Conservation (phyloP, 2,888 invertebrate species). For the Thymelicus sylvestris region DNA sequence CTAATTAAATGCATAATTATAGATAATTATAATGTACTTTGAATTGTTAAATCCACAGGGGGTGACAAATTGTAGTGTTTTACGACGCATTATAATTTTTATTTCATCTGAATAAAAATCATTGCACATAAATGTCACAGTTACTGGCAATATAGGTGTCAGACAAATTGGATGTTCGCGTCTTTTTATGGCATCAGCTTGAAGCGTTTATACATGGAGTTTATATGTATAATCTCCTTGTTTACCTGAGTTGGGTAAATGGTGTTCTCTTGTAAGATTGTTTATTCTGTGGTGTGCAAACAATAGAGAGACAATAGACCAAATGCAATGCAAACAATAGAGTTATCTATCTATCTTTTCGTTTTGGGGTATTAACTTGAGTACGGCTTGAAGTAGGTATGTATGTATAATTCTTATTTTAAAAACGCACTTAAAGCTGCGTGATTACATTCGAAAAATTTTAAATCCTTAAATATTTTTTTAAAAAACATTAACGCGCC, state of each 20-base stretch:
- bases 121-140: neutral
- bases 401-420: too few species aligned
- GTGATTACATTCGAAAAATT: too few species aligned
- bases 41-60: neutral
- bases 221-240: neutral
- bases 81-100: slow-evolving; percentile 16
- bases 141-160: slow-evolving; percentile 4
- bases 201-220: neutral
- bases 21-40: slow-evolving; percentile 12
- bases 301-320: too few species aligned
- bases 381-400: neutral
- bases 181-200: neutral
- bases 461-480: too few species aligned
- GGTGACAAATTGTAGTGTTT: slow-evolving; percentile 6
- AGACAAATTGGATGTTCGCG: neutral
- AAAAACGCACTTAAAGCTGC: too few species aligned
- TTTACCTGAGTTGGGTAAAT: too few species aligned
- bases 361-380: too few species aligned
- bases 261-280: too few species aligned
- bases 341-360: too few species aligned
- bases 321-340: too few species aligned
- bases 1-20: slow-evolving; percentile 4
- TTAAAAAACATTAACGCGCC: too few species aligned
- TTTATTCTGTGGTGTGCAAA: too few species aligned
- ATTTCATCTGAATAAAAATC: slow-evolving; percentile 6